Evolutionary conservation across 92 coral and sea anemone species (phyloP).

Genomic region (Pocillopora meandrina): DNA sequence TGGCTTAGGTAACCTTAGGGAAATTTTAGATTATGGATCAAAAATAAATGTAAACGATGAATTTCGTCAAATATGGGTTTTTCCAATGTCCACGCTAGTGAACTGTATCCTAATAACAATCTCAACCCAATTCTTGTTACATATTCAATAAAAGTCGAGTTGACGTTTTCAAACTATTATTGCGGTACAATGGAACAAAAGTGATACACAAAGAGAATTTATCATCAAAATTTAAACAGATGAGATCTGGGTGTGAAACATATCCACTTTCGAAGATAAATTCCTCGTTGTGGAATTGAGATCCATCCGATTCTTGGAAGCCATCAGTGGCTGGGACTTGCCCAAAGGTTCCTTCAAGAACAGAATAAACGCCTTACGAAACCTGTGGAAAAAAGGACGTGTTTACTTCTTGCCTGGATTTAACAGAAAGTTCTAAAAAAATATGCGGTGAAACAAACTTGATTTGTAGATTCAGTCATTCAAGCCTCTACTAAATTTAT

Average conservation of each 20-base stretch:
- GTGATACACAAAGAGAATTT: too few relatives aligned
- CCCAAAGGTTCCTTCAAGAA: slow-evolving; percentile 13
- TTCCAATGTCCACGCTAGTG: too few relatives aligned
- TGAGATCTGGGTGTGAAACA: background rate
- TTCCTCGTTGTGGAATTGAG: background rate
- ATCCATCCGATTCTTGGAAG: background rate
- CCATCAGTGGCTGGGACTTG: slow-evolving; percentile 14
- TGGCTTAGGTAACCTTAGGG: slow-evolving; percentile 63
- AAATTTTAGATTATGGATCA: slow-evolving; percentile 64
- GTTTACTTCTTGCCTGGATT: background rate
- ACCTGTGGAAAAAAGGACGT: background rate
- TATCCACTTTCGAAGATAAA: background rate
- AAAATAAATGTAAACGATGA: slow-evolving; percentile 1
- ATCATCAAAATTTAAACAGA: background rate
- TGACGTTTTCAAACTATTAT: too few relatives aligned
- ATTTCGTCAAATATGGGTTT: too few relatives aligned
- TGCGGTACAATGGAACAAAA: background rate
- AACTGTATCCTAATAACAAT: too few relatives aligned
- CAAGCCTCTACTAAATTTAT: too few relatives aligned
- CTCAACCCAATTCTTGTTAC: too few relatives aligned
- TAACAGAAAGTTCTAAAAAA: too few relatives aligned
- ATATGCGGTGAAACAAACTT: too few relatives aligned
- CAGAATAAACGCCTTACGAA: slow-evolving; percentile 7
- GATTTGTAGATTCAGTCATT: too few relatives aligned
- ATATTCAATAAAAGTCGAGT: too few relatives aligned